Conservation (phyloP, 2,113 vertebrate species). For the Chaenocephalus aceratus region DNA sequence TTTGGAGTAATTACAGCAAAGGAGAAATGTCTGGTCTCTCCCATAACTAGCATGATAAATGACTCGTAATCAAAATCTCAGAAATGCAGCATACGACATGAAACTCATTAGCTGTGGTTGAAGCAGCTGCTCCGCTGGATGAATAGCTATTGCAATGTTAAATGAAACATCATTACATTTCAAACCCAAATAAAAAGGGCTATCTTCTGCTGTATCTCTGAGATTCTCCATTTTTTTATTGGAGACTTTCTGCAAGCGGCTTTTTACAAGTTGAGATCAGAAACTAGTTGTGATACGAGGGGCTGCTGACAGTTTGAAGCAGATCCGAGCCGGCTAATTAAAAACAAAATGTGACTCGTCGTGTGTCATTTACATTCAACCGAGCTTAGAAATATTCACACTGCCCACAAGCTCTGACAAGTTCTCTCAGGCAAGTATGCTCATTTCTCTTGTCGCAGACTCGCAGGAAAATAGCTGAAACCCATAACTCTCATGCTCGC, state of each 20-base stretch:
- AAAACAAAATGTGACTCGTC: constrained; percentile 58
- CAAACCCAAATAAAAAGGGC: constrained; percentile 36
- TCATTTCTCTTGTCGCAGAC: constrained; percentile 53
- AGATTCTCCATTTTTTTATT: constrained; percentile 31
- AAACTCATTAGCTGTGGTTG: constrained; percentile 70
- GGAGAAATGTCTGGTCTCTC: constrained; percentile 38
- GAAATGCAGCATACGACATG: constrained; percentile 63
- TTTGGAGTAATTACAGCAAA: constrained; percentile 56
- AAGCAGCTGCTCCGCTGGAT: constrained; percentile 64
- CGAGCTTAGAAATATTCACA: constrained; percentile 58
- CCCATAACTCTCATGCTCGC: constrained; percentile 56
- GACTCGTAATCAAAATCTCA: constrained; percentile 65
- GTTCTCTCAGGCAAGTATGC: constrained; percentile 56
- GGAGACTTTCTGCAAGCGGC: constrained; percentile 32
- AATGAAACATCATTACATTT: constrained; percentile 67
- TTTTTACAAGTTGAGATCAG: constrained; percentile 44
- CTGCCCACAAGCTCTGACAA: constrained; percentile 67
- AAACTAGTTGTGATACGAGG: constrained; percentile 39
- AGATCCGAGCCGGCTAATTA: constrained; percentile 51
- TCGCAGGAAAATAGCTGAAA: constrained; percentile 55
- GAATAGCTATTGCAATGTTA: constrained; percentile 52
- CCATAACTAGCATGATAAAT: constrained; percentile 63
- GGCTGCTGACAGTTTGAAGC: constrained; percentile 59
- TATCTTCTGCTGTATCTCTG: constrained; percentile 34
- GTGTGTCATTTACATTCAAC: constrained; percentile 61